Evolutionary conservation across 2,888 invertebrate species (phyloP).

Genomic region (Seladonia tumulorum): DNA sequence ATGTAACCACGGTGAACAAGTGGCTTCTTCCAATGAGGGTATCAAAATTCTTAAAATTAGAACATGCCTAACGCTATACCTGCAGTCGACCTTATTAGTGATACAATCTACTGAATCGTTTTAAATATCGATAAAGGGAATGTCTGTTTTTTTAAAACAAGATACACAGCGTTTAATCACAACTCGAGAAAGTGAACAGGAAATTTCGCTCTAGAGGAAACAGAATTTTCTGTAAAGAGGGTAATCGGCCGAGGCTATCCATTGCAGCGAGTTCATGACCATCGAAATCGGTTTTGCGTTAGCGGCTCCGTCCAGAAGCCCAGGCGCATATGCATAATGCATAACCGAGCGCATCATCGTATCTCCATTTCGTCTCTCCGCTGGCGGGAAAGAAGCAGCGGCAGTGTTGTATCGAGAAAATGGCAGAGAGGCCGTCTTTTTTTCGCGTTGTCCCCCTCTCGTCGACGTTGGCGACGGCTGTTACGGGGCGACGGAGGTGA

Average conservation of each 20-base stretch:
- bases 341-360: conserved; percentile 83
- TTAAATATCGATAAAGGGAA: background rate
- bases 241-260: background rate
- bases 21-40: background rate
- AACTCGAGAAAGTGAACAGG: background rate
- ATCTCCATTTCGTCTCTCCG: conserved; percentile 81
- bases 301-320: conserved; percentile 39
- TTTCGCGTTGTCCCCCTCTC: conserved; percentile 49
- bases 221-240: background rate
- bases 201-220: too few species aligned
- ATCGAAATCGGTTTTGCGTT: conserved; percentile 70
- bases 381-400: conserved; percentile 68
- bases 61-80: too few species aligned
- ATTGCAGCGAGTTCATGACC: conserved; percentile 38
- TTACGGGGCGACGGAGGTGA: conserved; percentile 75
- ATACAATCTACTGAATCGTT: too few species aligned
- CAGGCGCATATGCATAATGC: conserved; percentile 82
- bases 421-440: conserved; percentile 64
- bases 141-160: background rate
- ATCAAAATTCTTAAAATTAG: background rate
- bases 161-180: background rate
- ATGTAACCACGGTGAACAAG: background rate
- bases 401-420: conserved; percentile 74
- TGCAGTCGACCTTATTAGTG: too few species aligned
- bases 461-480: conserved; percentile 69